Evolutionary conservation across 2,113 vertebrate genomes (phyloP), one percentile per base, ranked within the genome.

Genomic region (Ophiodon elongatus): DNA sequence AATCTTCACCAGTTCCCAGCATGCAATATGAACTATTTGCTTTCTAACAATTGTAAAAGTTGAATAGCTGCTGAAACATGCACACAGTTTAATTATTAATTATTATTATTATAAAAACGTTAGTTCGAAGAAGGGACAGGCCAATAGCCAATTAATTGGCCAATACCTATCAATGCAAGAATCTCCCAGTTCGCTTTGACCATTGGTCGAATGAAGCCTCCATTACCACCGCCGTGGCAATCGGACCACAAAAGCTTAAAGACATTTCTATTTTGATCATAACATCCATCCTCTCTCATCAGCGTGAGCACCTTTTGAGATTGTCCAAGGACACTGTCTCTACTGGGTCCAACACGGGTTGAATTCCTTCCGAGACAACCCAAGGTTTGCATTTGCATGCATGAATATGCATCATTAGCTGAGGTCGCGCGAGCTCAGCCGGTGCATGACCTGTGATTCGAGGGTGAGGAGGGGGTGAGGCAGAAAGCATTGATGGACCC

Each of bases 361-460:
- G 47, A 47, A 81, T 47, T 76, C 62, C 52, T 66, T 21, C 14
- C 19, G 27, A 73, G 62, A 70, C 60, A 62, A 54, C 50, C 47
- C 63, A 67, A 83, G 50, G 54, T 54, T 3, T 25, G 45, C 4
- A 88, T 93, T 94, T 87, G 84, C 87, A 92, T 92, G 71, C 21
- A 91, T 94, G 74, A 92, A 92, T 91, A 93, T 94, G 79, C 67
- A 92, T 89, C 41, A 65, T 25, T 43, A 80, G 75, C 85, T 45
- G 60, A 21, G 21, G 52, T 76, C 59, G 71, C 45, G 62, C 27
- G 3, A n/a, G 29, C 10, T 56, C 29, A 39, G 33, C 62, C 60
- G 50, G 39, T 15, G 37, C 23, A 35, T 52, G 11, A 23, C 17
- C 33, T 25, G 33, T 19, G 47, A 37, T 62, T 3, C n/a, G 29